Base-by-base conservation (phyloP, 1,140 invertebrate species). In the Neocloeon triangulifer region DNA sequence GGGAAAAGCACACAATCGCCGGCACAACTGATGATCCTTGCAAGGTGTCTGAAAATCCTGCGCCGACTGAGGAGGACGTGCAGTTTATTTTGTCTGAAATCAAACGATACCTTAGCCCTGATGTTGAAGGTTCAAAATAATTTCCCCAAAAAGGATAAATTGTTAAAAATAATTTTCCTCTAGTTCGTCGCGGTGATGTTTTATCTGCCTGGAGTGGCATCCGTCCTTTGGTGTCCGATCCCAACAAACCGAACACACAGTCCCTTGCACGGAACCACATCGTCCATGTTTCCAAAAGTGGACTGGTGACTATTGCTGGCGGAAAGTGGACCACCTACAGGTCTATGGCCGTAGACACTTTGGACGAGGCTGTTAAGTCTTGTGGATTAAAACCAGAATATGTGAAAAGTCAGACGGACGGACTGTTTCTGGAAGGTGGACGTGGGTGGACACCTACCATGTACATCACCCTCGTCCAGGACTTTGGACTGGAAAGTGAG, bases 281-380 rank as follows among this genome's bases (percentile, higher is more conserved):
- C 40, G 91, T 99, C 22, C 88, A 98, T 54, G 79, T 96, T 5
- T 82, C 82, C 40, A 59, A 71, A 8, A 69, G 72, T 13, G 80
- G 82, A 38, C 64, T 98, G 20, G 68, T 99, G 22, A 99, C 95
- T 19, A 95, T 99, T 51, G 94, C 94, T 31, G 94, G 92, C 35
- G 95, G 94, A 28, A 99, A 99, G 58, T 99, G 94, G 94, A 99
- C 95, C 1, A 98, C 94, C 1, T 95, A 91, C 51, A 57, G 89
- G 36, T 59, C 81, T 2, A 99, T 99, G 95, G 94, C 94, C 13
- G 65, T 86, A 45, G 91, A 99, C 55, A 86, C 95, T 0, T 64
- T 99, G 19, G 89, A 99, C 57, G 73, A 73, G 10, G 76, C 78
- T 17, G 69, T 94, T 37, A 62, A 76, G 56, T 77, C 69, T 35